Percentiles rank a stretch among this genome's conserved stretches.
These are phyloP conservation scores for Pissodes strobi DNA, from an alignment of 1,140 invertebrate genomes.

Conservation along the genomic window DNA sequence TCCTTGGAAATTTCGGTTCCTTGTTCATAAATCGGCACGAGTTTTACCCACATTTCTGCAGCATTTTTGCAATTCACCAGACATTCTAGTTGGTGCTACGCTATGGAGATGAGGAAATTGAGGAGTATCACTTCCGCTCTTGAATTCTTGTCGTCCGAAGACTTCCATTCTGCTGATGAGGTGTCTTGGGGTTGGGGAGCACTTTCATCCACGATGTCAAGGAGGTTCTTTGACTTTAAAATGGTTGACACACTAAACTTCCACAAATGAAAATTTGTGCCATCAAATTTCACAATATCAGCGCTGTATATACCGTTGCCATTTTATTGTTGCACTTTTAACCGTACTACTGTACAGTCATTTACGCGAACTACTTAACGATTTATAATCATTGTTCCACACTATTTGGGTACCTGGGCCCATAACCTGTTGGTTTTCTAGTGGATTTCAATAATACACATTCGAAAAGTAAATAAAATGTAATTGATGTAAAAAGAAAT, in stretches of 20 bases:
- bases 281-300: constrained; percentile 15
- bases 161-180: constrained; percentile 8
- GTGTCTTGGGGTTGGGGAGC: not conserved
- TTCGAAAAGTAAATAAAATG: no score
- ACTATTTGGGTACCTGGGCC: no score
- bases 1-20: constrained; percentile 29
- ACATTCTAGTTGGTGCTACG: constrained; percentile 44
- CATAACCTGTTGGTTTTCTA: no score
- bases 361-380: no score
- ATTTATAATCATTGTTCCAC: no score
- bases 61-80: constrained; percentile 46
- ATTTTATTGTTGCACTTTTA: not conserved
- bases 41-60: constrained; percentile 52
- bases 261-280: constrained; percentile 16
- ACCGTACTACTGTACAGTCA: no score
- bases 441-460: no score
- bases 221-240: constrained; percentile 1
- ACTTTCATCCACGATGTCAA: not conserved
- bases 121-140: constrained; percentile 42
- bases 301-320: no score
- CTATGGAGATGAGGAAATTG: constrained; percentile 34
- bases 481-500: no score
- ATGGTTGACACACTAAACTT: constrained; percentile 1
- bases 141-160: constrained; percentile 32
- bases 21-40: constrained; percentile 51